Evolutionary conservation across 2,888 invertebrate genomes (phyloP).

Genomic region (Drosophila anomalata): DNA sequence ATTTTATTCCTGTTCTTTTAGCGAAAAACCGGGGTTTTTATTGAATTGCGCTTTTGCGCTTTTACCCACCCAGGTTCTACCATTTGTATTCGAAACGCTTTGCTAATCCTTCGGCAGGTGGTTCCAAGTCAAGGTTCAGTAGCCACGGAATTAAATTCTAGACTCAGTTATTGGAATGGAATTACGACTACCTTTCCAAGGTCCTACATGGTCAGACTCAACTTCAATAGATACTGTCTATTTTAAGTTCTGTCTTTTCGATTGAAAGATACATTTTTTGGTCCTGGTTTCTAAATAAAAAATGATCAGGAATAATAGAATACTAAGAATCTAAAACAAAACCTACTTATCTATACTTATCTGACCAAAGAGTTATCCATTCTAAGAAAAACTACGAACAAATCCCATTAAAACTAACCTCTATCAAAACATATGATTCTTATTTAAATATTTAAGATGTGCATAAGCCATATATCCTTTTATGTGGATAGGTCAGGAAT

Average conservation of each 20-base stretch:
- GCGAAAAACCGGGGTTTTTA: slow-evolving; percentile 41
- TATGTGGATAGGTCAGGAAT: slow-evolving; percentile 7
- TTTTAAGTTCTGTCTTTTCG: not conserved
- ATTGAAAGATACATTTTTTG: too few species aligned
- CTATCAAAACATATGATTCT: slow-evolving; percentile 30
- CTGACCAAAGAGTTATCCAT: not conserved
- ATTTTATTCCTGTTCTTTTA: slow-evolving; percentile 27
- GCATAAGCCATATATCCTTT: slow-evolving; percentile 37
- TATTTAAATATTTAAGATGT: slow-evolving; percentile 58
- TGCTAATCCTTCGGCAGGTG: slow-evolving; percentile 30
- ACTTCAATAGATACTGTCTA: not conserved
- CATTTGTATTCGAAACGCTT: slow-evolving; percentile 27
- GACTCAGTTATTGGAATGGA: slow-evolving; percentile 8
- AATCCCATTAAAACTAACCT: not conserved
- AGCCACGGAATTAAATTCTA: slow-evolving; percentile 56
- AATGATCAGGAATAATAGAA: not conserved
- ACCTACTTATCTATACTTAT: not conserved
- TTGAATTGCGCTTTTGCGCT: slow-evolving; percentile 51
- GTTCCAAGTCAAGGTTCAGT: slow-evolving; percentile 44
- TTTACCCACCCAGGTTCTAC: not conserved
- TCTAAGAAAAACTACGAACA: not conserved
- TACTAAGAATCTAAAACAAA: not conserved
- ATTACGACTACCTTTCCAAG: not conserved
- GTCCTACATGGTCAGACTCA: not conserved
- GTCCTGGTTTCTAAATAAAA: not conserved